These are phyloP conservation scores for Zaprionus bogoriensis DNA, from an alignment of 2,888 invertebrate species.

Conservation along the genomic window DNA sequence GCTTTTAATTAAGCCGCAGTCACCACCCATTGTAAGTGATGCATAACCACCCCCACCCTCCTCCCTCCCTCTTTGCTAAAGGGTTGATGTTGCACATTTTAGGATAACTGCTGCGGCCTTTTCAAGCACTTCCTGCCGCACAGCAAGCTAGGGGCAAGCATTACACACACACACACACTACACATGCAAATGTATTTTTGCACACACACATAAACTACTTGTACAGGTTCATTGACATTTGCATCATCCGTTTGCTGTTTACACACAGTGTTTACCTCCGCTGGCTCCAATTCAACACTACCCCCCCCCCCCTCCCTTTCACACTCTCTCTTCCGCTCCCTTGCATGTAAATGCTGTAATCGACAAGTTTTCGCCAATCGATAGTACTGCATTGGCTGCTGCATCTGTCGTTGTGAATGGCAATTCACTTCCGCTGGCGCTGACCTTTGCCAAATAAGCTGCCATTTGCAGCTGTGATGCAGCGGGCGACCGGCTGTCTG, in stretches of 20 bases:
- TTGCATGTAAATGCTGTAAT: conserved; percentile 20
- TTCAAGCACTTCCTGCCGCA: conserved; percentile 31
- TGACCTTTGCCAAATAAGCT: conserved; percentile 50
- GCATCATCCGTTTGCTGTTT: conserved; percentile 38
- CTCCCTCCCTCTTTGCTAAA: not conserved
- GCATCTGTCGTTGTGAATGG: conserved; percentile 26
- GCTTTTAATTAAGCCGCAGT: conserved; percentile 65
- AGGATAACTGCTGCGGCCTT: conserved; percentile 40
- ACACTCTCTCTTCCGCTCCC: not conserved
- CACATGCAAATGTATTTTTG: not conserved
- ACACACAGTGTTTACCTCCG: conserved; percentile 21
- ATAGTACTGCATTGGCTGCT: conserved; percentile 36
- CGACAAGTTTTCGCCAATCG: conserved; percentile 52
- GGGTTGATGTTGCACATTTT: conserved; percentile 46
- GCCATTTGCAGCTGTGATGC: conserved; percentile 11
- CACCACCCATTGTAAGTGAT: conserved; percentile 42
- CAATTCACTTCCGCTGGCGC: conserved; percentile 32
- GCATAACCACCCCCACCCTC: conserved; percentile 17
- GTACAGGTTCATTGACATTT: conserved; percentile 56
- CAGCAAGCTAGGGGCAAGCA: not conserved
- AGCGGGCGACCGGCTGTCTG: conserved; percentile 50
- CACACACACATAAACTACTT: not conserved
- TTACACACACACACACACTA: not conserved
- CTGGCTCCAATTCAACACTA: too few species aligned
- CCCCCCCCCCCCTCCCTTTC: not conserved